Base-by-base conservation (phyloP, 1,140 invertebrate genomes). In the Temnothorax nylanderi region DNA sequence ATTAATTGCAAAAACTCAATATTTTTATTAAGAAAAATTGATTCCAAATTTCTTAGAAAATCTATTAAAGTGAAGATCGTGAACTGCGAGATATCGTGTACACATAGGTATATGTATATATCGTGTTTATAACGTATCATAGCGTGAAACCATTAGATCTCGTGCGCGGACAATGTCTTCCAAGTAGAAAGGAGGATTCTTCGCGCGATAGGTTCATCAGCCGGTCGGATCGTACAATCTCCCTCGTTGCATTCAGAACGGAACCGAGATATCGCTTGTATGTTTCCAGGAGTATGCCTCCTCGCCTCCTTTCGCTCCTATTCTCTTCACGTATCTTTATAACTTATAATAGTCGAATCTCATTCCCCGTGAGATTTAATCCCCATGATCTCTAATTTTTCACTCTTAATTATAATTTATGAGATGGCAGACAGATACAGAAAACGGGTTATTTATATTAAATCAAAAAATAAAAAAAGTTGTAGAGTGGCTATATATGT, bases 221-320 rank as follows among this genome's bases (percentile, higher is more conserved):
- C 56, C 41, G 10, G 64, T 80, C 64, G 75, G 75, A 72, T 76
- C 54, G 26, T 47, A 65, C 72, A 44, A 65, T 89, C 56, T 87
- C 49, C 47, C 41, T 44, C 80, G 26, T 37, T 88, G 78, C 78
- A 90, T 91, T 86, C 44, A 91, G 90, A 90, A 90, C 89, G 90
- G 89, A 91, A 91, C 90, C 74, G 86, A 90, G 72, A 80, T 89
- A 81, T 54, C 47, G 69, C 75, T 51, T 47, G 87, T 76, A 58
- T 78, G 67, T 86, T 72, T 89, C 89, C 71, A 41, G 60, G 76
- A 65, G 80, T 64, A 49, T 75, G 64, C 26, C 76, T 80, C 10
- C 26, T 86, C 44, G 54, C 11, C 60, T 44, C 76, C 76, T 86
- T 67, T 86, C 85, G 85, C 62, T 86, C 47, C 58, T 65, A 44